Evolutionary conservation across 2,888 invertebrate species (phyloP), one percentile per base, ranked within the genome.

Genomic region (Podabrus alpinus): DNA sequence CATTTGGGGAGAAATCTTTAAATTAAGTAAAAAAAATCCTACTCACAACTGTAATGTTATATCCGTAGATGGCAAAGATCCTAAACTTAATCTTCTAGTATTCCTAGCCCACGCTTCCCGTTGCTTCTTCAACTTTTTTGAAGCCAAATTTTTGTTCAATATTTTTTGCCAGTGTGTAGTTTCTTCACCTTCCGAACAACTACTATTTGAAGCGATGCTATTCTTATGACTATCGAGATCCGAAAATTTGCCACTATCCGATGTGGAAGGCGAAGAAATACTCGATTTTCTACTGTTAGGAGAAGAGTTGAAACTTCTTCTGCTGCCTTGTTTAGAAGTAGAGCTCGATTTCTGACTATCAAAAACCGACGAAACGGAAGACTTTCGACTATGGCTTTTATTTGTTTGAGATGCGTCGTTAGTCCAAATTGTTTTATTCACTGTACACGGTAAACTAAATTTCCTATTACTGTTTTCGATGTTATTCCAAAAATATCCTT

Each of bases 81-180:
- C 83, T n/a, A 83, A 80, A 79, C 87, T 87, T 59, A 88, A 78
- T 80, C 86, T 87, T 79, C 87, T 83, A 68, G 84, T 83, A 76
- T 86, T 87, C 78, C 87, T 84, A 29, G 87, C 86, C 88, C 88
- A 88, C 3, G 87, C 88, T 77, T 87, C 87, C 78, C 88, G 80
- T 77, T 88, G 87, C 78, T 87, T 86, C 75, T 87, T 87, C 29
- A 85, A 81, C 74, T 85, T 86, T 74, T 85, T 86, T 16, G 85
- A 81, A 10, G 85, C 81, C 76, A 86, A 81, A 77, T 85, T 84
- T 77, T 83, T 85, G 71, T 86, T 82, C 69, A 87, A 82, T 72
- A 83, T 82, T 71, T 84, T 84, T 15, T 80, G 80, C 87, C 87
- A 87, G 71, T 86, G 86, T 17, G 81, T 82, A n/a, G 82, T 78